Evolutionary conservation across 53 echinoderm and acorn worm species (phyloP).

Genomic region (Stichopus horrens): DNA sequence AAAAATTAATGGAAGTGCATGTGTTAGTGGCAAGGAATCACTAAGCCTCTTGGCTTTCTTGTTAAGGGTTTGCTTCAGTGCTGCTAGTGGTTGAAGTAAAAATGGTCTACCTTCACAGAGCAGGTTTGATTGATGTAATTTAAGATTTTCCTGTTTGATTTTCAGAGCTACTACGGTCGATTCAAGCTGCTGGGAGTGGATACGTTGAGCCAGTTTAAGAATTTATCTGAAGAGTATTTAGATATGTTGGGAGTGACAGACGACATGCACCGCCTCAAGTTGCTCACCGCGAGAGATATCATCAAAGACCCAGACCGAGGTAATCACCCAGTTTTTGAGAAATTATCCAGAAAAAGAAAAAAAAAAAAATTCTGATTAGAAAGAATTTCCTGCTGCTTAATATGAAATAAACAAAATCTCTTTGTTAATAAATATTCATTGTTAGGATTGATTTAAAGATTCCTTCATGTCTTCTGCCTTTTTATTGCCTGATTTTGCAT

Average conservation of each 20-base stretch:
- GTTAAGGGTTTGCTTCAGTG: too few species aligned
- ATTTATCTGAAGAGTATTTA: slow-evolving; percentile 64
- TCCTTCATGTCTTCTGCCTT: too few species aligned
- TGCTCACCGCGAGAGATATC: slow-evolving; percentile 84
- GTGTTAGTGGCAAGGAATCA: too few species aligned
- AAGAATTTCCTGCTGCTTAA: background rate
- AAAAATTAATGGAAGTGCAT: too few species aligned
- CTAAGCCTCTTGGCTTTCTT: too few species aligned
- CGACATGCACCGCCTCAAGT: slow-evolving; percentile 70
- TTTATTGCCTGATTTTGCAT: too few species aligned
- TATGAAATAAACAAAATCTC: too few species aligned
- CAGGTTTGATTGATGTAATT: too few species aligned
- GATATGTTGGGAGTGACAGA: slow-evolving; percentile 73
- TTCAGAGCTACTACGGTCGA: slow-evolving; percentile 65
- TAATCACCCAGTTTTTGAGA: slow-evolving; percentile 6
- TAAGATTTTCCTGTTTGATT: background rate
- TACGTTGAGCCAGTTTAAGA: slow-evolving; percentile 77
- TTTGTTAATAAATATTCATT: too few species aligned
- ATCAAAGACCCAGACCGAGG: slow-evolving; percentile 79
- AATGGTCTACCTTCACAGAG: too few species aligned
- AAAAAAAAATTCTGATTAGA: background rate
- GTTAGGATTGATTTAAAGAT: too few species aligned
- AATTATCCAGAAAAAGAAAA: background rate
- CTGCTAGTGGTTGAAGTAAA: too few species aligned
- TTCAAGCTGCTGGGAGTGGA: slow-evolving; percentile 67